Percentiles rank a stretch among this genome's conserved stretches.
These are phyloP conservation scores for Onychomys torridus DNA, from an alignment of 2,797 vertebrate genomes.

Conservation along the genomic window DNA sequence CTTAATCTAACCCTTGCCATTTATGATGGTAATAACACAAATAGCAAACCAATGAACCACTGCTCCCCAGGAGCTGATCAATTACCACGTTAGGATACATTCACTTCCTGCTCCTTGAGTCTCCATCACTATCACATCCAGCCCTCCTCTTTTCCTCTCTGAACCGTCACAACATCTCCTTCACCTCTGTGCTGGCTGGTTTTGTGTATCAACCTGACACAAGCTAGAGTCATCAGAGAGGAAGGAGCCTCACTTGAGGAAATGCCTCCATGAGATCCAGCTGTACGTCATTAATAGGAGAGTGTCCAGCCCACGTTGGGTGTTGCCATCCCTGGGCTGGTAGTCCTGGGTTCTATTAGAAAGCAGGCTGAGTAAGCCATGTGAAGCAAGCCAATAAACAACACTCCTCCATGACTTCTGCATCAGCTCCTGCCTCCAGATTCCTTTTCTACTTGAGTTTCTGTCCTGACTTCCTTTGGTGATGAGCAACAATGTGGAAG, in stretches of 20 bases:
- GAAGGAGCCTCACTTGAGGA: neutral
- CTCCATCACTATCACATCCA: neutral
- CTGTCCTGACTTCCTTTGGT: neutral
- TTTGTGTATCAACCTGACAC: neutral
- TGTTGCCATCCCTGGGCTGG: neutral
- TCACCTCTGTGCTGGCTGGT: neutral
- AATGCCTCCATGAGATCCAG: neutral
- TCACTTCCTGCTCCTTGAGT: neutral
- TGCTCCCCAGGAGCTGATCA: neutral
- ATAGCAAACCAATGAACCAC: conserved; percentile 67
- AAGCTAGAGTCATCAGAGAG: neutral
- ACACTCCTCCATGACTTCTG: neutral
- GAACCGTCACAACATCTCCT: neutral
- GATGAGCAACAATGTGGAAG: neutral
- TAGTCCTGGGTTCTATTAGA: neutral
- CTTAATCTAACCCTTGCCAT: conserved; percentile 20
- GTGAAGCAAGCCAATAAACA: neutral
- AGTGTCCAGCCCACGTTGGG: neutral
- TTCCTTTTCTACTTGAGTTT: neutral
- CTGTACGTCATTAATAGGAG: neutral
- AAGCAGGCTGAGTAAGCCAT: neutral
- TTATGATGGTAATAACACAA: conserved; percentile 52
- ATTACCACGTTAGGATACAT: conserved; percentile 8
- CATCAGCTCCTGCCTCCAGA: neutral
- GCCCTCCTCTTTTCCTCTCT: neutral